These are phyloP conservation scores for Drosophila bunnanda DNA, from an alignment of 2,888 invertebrate genomes.

Conservation along the genomic window DNA sequence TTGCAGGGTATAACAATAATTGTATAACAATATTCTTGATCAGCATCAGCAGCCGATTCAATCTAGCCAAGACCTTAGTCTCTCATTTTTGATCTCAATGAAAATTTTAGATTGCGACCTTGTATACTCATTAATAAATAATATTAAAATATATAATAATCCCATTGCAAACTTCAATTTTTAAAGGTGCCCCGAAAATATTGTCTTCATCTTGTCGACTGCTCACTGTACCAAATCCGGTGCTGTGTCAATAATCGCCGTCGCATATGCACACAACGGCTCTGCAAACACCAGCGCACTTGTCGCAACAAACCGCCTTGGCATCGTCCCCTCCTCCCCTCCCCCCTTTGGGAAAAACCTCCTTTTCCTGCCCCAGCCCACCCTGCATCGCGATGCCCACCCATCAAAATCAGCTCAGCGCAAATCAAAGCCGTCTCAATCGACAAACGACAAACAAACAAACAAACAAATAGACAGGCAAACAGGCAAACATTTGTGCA, in stretches of 20 bases:
- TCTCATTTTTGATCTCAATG: too few relatives aligned
- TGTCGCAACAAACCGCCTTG: conserved; percentile 52
- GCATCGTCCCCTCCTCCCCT: background rate
- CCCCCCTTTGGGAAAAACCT: background rate
- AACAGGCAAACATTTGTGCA: conserved; percentile 53
- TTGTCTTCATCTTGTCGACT: background rate
- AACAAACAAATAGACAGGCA: conserved; percentile 32
- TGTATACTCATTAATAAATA: too few relatives aligned
- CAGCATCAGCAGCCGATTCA: too few relatives aligned
- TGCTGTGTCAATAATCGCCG: conserved; percentile 73
- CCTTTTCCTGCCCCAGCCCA: background rate
- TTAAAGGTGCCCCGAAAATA: background rate
- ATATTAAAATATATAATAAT: too few relatives aligned
- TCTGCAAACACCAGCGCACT: conserved; percentile 72
- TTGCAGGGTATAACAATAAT: too few relatives aligned
- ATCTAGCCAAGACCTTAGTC: too few relatives aligned
- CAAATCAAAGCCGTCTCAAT: conserved; percentile 76
- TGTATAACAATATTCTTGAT: too few relatives aligned
- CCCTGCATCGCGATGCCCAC: background rate
- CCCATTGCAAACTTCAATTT: background rate
- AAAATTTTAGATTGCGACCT: too few relatives aligned
- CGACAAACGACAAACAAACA: conserved; percentile 56
- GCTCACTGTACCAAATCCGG: conserved; percentile 33
- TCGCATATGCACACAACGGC: conserved; percentile 75
- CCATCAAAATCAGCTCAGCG: conserved; percentile 59